phyloP scores from a whole-genome alignment of 2,888 invertebrate species.

The Drosophila mulleri region DNA sequence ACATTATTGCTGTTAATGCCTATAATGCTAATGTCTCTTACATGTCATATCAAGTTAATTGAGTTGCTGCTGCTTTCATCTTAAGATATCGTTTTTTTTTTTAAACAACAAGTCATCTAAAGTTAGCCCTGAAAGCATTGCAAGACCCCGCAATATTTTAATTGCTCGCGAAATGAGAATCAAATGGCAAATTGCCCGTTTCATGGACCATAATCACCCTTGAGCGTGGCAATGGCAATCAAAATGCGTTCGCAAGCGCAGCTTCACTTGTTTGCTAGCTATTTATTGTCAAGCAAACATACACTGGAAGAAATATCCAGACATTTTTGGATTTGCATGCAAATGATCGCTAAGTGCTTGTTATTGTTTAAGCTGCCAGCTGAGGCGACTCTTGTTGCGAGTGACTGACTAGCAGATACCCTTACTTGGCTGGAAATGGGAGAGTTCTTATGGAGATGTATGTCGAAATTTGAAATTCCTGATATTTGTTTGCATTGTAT shows the following conservation, averaged over 20 bases:
- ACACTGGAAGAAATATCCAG: neutral
- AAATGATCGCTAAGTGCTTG: neutral
- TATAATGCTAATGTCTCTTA: too few relatives aligned
- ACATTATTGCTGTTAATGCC: too few relatives aligned
- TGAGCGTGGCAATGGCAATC: slow-evolving; percentile 58
- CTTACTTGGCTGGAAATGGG: neutral
- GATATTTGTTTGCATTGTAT: too few relatives aligned
- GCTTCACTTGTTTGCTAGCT: slow-evolving; percentile 3
- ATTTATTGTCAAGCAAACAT: neutral
- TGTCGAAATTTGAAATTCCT: too few relatives aligned
- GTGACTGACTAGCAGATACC: neutral
- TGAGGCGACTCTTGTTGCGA: neutral
- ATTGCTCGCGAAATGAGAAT: slow-evolving; percentile 29
- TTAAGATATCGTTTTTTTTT: neutral
- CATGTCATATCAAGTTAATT: too few relatives aligned
- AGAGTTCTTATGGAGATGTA: neutral
- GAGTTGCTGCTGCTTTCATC: neutral
- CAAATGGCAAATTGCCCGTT: slow-evolving; percentile 26
- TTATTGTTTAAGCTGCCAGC: too few relatives aligned
- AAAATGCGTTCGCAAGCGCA: slow-evolving; percentile 39
- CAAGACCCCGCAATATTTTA: slow-evolving; percentile 9
- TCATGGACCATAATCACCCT: slow-evolving; percentile 50
- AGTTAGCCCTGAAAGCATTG: slow-evolving; percentile 14
- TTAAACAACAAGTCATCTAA: neutral
- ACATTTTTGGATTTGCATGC: neutral